Conservation (phyloP, 2,888 invertebrate genomes). For the Eristalis arbustorum region DNA sequence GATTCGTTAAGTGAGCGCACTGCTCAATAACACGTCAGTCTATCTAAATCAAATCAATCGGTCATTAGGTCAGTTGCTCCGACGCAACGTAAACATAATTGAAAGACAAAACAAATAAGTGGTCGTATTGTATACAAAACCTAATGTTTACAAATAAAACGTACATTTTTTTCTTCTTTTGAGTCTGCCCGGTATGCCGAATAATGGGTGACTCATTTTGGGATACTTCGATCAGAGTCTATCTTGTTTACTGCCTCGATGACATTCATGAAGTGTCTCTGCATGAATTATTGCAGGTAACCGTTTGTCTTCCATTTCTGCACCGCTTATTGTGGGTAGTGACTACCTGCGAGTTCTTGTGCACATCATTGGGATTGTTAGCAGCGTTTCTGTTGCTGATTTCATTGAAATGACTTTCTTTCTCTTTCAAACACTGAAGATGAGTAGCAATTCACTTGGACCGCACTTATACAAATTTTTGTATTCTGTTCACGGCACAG, state of each 20-base stretch:
- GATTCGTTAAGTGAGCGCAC: not conserved
- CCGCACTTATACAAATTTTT: too few species aligned
- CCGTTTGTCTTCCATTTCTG: not conserved
- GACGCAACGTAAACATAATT: not conserved
- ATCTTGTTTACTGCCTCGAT: not conserved
- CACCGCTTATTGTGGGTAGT: not conserved
- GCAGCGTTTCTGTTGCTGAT: not conserved
- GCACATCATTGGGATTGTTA: not conserved
- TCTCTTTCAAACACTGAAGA: not conserved
- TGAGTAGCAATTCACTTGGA: not conserved
- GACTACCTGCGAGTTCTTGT: not conserved
- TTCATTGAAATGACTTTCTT: not conserved
- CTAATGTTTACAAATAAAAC: conserved; percentile 1
- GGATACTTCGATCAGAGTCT: not conserved
- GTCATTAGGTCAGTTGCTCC: not conserved
- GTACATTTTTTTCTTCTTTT: not conserved
- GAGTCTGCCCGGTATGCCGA: not conserved
- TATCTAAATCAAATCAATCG: not conserved
- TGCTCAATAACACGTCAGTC: not conserved
- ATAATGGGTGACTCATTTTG: not conserved
- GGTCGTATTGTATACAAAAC: not conserved
- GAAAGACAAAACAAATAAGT: not conserved
- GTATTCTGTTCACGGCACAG: too few species aligned
- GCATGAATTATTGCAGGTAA: not conserved
- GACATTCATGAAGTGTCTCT: not conserved